A percentile compares a stretch with the other conserved stretches of the same genome.
These are phyloP conservation scores for Bursaphelenchus okinawaensis DNA, from an alignment of 2,888 invertebrate genomes.

Conservation along the genomic window DNA sequence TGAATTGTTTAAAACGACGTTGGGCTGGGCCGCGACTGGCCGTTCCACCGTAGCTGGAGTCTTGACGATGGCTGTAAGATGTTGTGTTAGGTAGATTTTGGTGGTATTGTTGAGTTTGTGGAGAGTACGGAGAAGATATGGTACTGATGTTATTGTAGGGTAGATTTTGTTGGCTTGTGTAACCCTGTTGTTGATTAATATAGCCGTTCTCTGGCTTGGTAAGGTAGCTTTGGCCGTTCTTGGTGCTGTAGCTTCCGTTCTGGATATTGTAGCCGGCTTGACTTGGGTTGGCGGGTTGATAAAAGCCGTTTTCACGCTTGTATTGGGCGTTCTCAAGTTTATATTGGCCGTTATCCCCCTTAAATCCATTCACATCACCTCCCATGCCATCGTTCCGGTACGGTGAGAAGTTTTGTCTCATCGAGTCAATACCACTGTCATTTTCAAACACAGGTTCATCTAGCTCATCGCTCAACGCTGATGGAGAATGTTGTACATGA, in stretches of 20 bases:
- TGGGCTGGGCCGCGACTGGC: conserved; percentile 27
- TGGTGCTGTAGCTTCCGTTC: background rate
- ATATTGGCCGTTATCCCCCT: no score
- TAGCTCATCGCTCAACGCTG: conserved; percentile 12
- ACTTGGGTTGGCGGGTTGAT: background rate
- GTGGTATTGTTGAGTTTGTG: no score
- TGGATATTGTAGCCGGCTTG: background rate
- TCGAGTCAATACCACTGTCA: conserved; percentile 53
- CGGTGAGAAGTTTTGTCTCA: conserved; percentile 48
- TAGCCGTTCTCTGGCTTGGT: no score
- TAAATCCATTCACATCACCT: no score
- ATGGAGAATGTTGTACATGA: conserved; percentile 28
- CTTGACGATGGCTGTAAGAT: conserved; percentile 7
- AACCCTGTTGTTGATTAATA: no score
- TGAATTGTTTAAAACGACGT: conserved; percentile 39
- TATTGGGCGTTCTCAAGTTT: no score
- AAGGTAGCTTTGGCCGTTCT: no score
- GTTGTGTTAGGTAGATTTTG: no score
- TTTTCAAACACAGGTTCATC: conserved; percentile 35
- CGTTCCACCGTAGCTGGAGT: conserved; percentile 14
- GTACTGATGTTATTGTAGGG: no score
- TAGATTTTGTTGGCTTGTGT: no score
- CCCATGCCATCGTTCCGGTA: no score
- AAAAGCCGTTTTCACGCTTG: conserved; percentile 17
- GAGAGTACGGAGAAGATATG: no score